Conservation (phyloP, 2,888 invertebrate genomes). For the Lasiommata megera region DNA sequence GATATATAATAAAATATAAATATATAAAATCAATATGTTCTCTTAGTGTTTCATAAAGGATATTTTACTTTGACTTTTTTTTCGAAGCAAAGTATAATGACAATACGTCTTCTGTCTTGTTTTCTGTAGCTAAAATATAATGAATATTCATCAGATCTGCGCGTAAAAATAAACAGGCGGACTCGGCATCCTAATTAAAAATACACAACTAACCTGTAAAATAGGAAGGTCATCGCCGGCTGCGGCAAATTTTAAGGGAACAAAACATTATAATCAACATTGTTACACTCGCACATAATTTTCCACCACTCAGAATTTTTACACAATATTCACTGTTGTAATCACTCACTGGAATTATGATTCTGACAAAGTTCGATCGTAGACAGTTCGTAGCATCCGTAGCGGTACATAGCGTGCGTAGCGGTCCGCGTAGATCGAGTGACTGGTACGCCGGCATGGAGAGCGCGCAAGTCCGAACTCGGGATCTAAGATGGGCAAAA, state of each 20-base stretch:
- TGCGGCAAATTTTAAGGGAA: constrained; percentile 54
- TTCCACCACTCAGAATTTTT: constrained; percentile 47
- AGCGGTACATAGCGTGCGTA: constrained; percentile 55
- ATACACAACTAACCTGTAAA: constrained; percentile 71
- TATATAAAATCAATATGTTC: too few species aligned
- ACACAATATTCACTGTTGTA: constrained; percentile 26
- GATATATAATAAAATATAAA: too few species aligned
- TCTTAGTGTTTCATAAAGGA: too few species aligned
- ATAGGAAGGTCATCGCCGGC: constrained; percentile 65
- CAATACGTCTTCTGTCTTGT: background rate
- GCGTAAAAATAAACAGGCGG: constrained; percentile 28
- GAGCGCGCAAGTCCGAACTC: constrained; percentile 62
- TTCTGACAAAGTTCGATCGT: constrained; percentile 43
- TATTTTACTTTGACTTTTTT: too few species aligned
- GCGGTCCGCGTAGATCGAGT: constrained; percentile 60
- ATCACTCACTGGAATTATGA: constrained; percentile 30
- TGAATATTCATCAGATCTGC: background rate
- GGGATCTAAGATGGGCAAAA: constrained; percentile 43
- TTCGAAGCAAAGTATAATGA: too few species aligned
- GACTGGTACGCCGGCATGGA: constrained; percentile 51
- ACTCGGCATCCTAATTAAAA: constrained; percentile 59
- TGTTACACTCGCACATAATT: constrained; percentile 36
- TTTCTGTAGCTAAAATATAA: constrained; percentile 2
- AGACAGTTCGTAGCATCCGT: constrained; percentile 41
- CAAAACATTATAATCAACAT: constrained; percentile 47